Evolutionary conservation across 2,797 vertebrate species (phyloP).

Genomic region (Falco peregrinus): DNA sequence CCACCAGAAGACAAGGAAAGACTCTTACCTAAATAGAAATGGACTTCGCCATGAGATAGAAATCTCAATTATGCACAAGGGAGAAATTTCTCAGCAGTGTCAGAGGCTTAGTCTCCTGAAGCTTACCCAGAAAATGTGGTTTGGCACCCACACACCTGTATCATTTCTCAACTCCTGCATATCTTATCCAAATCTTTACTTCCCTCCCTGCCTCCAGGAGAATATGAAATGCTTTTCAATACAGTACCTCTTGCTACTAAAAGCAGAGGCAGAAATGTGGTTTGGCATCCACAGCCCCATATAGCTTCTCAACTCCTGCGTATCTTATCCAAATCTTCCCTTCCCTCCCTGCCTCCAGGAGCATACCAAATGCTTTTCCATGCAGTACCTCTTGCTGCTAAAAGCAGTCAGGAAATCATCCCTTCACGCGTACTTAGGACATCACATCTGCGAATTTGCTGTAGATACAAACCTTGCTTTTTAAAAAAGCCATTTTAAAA

Average conservation of each 20-base stretch:
- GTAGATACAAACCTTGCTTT: background rate
- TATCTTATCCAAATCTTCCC: background rate
- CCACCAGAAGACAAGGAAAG: background rate
- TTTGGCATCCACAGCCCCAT: background rate
- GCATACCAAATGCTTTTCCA: background rate
- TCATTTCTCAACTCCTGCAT: background rate
- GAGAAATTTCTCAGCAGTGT: background rate
- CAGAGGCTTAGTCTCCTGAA: background rate
- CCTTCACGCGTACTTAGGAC: background rate
- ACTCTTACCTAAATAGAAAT: rapidly evolving
- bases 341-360: constrained; percentile 7
- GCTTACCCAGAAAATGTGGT: background rate
- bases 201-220: constrained; percentile 2
- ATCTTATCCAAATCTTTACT: constrained; percentile 3
- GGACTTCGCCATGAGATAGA: background rate
- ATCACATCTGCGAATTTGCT: background rate
- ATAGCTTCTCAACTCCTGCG: background rate
- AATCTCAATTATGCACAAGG: background rate
- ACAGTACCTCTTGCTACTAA: background rate
- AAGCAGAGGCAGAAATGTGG: background rate
- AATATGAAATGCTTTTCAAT: background rate
- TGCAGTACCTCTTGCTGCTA: background rate
- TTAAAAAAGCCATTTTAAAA: background rate
- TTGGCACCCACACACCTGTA: background rate
- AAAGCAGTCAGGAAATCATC: background rate